Base-by-base conservation (phyloP, 2,888 invertebrate species). In the Charanyca ferruginea region DNA sequence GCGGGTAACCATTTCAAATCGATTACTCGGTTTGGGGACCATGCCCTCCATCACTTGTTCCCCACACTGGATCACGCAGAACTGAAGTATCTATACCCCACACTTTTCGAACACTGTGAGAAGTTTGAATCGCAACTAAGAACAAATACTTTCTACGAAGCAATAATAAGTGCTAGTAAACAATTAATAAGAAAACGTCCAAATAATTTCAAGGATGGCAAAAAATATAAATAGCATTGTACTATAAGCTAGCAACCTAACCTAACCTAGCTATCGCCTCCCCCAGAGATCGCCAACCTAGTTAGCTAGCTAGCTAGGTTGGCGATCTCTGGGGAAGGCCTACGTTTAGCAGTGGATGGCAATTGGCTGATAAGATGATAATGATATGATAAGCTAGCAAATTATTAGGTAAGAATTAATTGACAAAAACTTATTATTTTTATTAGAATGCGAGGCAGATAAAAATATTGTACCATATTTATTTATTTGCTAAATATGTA, bases 61-160 rank as follows among this genome's bases (percentile, higher is more conserved):
- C 98, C 98, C 0, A 97, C 98, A 0, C 83, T 98, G 38, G 98
- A 98, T 87, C 98, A 98, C 83, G 97, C 96, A 0, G 96, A 97
- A 65, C 89, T 98, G 16, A 96, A 96, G 9, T 96, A 97, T 55
- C 92, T 98, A 4, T 96, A 97, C 85, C 96, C 97, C 0, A 95
- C 96, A 0, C 94, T 97, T 13, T 79, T 96, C 8, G 93, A 97
- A 73, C 97, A 97, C 32, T 97, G 97, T 79, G 89, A 96, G 41
- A 97, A 98, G 80, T 98, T 97, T 81, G 96, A 96, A 13, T 86
- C 96, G 0, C 88, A 96, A 44, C 90, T 96, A 20, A 91, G 93
- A 53, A 90, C 91, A 44, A 94, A 93, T 8, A 95, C 96, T 0
- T 96, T 96, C 71, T 94, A 96, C 81, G 96, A 97, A 69, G 94